Conservation (phyloP, 2,888 invertebrate genomes). For the Parnassius orleans region DNA sequence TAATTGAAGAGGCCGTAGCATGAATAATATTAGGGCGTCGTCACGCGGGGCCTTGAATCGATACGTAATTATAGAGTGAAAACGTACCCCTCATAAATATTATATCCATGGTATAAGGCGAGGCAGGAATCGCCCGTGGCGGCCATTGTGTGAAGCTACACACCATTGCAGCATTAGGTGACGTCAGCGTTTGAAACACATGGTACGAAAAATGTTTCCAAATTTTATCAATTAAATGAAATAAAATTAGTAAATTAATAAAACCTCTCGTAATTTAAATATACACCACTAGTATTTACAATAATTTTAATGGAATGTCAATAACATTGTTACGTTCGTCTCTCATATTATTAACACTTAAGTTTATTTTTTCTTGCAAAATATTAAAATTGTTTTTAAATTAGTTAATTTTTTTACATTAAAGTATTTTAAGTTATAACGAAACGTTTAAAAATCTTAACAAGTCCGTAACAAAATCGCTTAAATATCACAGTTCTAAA, state of each 20-base stretch:
- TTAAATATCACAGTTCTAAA: neutral
- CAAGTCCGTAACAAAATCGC: no score
- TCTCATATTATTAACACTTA: no score
- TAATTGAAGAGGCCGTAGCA: constrained; percentile 68
- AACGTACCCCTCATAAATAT: constrained; percentile 78
- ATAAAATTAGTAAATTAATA: no score
- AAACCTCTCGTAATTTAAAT: no score
- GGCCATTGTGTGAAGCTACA: constrained; percentile 58
- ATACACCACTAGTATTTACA: no score
- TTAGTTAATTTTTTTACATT: no score
- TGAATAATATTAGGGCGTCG: constrained; percentile 77
- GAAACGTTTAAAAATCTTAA: no score
- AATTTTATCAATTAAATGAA: neutral
- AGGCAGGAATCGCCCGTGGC: constrained; percentile 73
- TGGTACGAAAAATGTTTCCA: constrained; percentile 22
- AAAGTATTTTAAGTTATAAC: no score
- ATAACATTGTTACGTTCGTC: no score
- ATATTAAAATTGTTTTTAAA: no score
- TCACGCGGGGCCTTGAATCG: constrained; percentile 67
- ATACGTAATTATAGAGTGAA: constrained; percentile 79
- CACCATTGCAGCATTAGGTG: constrained; percentile 49
- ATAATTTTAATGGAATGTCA: no score
- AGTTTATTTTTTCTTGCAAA: no score
- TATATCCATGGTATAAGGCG: constrained; percentile 69
- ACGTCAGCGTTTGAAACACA: constrained; percentile 39